Evolutionary conservation across 2,113 vertebrate genomes (phyloP).

Genomic region (Sebastes schlegelii): DNA sequence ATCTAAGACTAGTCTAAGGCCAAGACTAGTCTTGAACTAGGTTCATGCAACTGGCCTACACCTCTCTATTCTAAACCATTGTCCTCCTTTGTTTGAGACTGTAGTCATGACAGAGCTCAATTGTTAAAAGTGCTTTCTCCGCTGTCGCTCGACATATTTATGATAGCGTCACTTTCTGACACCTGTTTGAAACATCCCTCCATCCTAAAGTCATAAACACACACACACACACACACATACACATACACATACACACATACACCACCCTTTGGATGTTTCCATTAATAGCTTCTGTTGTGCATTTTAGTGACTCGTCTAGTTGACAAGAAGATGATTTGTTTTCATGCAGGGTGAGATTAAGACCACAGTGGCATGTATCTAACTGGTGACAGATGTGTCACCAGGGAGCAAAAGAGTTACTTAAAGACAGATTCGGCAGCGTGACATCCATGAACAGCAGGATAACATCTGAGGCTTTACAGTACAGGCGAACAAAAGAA

Average conservation of each 20-base stretch:
- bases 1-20: too few species aligned
- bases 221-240: background rate
- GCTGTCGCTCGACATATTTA: constrained; percentile 43
- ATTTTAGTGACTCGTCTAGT: constrained; percentile 16
- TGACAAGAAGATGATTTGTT: constrained; percentile 28
- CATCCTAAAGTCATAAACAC: background rate
- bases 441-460: constrained; percentile 26
- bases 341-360: constrained; percentile 27
- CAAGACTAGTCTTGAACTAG: too few species aligned
- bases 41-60: background rate
- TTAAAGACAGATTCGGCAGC: constrained; percentile 2
- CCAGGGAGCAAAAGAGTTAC: background rate
- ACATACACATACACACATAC: background rate
- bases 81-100: constrained; percentile 7
- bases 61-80: background rate
- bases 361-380: constrained; percentile 19
- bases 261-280: background rate
- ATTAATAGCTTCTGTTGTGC: background rate
- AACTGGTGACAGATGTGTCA: constrained; percentile 26
- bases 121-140: constrained; percentile 39
- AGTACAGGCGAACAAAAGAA: background rate
- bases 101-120: constrained; percentile 19
- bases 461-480: constrained; percentile 4
- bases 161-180: constrained; percentile 12
- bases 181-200: background rate